Conservation (phyloP, 2,113 vertebrate genomes). For the Lutjanus erythropterus region DNA sequence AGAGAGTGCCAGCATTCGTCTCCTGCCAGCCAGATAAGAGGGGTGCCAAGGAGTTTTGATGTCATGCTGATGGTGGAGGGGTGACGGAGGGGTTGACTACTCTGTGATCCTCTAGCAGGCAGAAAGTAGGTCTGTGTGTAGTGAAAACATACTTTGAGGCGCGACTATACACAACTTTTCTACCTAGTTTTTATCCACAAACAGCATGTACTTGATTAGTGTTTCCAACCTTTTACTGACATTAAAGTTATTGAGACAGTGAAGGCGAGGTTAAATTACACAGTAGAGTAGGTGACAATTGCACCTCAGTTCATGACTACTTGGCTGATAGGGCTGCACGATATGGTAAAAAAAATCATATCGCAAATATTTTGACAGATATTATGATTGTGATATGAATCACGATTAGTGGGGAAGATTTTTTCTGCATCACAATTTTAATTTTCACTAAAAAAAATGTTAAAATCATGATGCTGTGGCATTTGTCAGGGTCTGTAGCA, state of each 20-base stretch:
- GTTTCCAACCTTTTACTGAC: background rate
- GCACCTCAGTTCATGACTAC: no score
- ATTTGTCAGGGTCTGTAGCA: no score
- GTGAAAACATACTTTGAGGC: slow-evolving; percentile 12
- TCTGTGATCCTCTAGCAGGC: slow-evolving; percentile 13
- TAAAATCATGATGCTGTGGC: no score
- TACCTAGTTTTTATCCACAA: no score
- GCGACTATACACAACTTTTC: slow-evolving; percentile 1
- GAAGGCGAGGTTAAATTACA: background rate
- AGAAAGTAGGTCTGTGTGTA: background rate
- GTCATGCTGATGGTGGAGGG: slow-evolving; percentile 48
- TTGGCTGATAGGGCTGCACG: no score
- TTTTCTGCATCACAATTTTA: no score
- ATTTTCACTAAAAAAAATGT: no score
- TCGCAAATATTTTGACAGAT: no score
- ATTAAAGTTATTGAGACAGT: background rate
- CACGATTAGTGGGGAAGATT: no score
- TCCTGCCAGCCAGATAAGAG: slow-evolving; percentile 61
- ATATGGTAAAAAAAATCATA: no score
- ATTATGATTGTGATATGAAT: no score
- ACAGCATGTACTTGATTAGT: background rate
- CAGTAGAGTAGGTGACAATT: background rate
- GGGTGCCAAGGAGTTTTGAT: slow-evolving; percentile 44
- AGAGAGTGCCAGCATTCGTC: slow-evolving; percentile 39
- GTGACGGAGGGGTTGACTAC: slow-evolving; percentile 19